These are phyloP conservation scores for Typhlomys cinereus DNA, from an alignment of 2,113 vertebrate genomes.

Conservation along the genomic window DNA sequence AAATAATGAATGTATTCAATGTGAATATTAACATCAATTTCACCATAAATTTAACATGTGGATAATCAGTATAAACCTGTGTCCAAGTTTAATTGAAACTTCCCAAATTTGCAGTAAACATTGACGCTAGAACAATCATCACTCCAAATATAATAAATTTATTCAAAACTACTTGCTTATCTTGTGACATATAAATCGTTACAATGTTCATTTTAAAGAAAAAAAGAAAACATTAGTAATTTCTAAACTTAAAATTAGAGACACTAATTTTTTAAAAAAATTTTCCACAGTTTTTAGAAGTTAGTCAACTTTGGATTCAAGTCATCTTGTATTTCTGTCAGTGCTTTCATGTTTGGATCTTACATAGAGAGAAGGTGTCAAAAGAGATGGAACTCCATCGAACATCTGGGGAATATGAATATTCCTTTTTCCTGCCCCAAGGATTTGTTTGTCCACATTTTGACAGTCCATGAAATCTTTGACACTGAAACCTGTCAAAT, in stretches of 20 bases:
- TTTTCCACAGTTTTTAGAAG: conserved; percentile 76
- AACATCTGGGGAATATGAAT: conserved; percentile 92
- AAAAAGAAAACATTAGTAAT: background rate
- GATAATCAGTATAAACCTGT: background rate
- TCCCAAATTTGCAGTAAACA: background rate
- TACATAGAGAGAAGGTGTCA: conserved; percentile 92
- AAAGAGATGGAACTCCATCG: conserved; percentile 89
- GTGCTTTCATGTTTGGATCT: conserved; percentile 88
- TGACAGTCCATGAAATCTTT: conserved; percentile 92
- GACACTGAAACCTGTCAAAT: conserved; percentile 95
- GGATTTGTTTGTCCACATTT: conserved; percentile 91
- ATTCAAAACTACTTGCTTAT: background rate
- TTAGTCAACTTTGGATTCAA: conserved; percentile 86
- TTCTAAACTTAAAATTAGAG: conserved; percentile 45
- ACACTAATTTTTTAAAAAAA: conserved; percentile 53
- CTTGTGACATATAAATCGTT: background rate
- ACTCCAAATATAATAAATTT: background rate
- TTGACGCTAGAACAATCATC: background rate
- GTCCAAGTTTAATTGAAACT: background rate
- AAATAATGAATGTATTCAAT: background rate
- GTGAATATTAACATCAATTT: conserved; percentile 16
- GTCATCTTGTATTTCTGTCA: conserved; percentile 91
- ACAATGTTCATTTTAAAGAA: background rate
- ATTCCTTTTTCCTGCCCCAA: conserved; percentile 88
- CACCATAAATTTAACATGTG: background rate